Evolutionary conservation across 2,888 invertebrate genomes (phyloP), one percentile per base, ranked within the genome.

Genomic region (Aphodius granarius): DNA sequence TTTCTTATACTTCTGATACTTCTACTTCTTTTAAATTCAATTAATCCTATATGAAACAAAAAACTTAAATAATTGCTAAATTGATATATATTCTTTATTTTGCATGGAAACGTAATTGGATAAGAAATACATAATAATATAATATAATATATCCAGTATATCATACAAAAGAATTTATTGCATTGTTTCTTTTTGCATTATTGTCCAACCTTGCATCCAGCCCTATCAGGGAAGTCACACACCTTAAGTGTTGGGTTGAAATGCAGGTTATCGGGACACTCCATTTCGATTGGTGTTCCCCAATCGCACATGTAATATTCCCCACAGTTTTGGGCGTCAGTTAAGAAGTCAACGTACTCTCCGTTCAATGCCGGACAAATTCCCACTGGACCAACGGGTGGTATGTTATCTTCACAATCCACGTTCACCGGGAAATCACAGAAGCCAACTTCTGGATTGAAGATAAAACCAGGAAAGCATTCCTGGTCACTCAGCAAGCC

Each of bases 201-300:
- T 66, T 66, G n/a, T 66, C 9, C 6, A 65, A 18, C 65, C 15
- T 5, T 19, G 73, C 78, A 79, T 64, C 75, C 70, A 6, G 78
- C 75, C 20, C 70, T 70, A 20, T 70, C 16, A 0, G 79, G 79
- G 73, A 74, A 77, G 43, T 78, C 79, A 18, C 79, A 79, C 23
- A 65, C 65, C 4, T 75, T 76, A 9, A 71, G 3, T 18, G 19
- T 66, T 3, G 76, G 18, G 68, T 77, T 79, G 71, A 78, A 79
- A 20, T 79, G 74, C 19, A 79, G 66, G 5, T 70, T 73, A 6
- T 2, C 65, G 15, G 78, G 78, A 71, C 79, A 79, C 19, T 65
- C 17, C 20, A 72, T 63, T 16, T 75, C 70, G 5, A 76, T 15
- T 13, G 75, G 74, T 16, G 19, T 15, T 9, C 23, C 63, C 73